Evolutionary conservation across 2,797 vertebrate genomes (phyloP).

Genomic region (Halcyon leucocephala): DNA sequence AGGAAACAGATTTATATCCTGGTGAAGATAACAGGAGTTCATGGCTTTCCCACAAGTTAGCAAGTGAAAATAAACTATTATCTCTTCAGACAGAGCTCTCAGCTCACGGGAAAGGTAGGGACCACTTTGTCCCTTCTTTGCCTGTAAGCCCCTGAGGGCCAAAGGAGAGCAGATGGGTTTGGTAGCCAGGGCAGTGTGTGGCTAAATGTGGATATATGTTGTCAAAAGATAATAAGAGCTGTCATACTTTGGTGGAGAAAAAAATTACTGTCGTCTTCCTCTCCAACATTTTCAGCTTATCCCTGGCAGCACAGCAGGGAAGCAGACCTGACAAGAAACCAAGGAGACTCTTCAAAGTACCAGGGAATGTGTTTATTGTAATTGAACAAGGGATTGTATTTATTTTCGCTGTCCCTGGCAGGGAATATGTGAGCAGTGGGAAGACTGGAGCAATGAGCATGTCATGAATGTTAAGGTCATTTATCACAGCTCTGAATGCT

Average conservation of each 20-base stretch:
- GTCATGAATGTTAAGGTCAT: slow-evolving; percentile 6
- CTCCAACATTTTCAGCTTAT: not conserved
- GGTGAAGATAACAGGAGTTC: not conserved
- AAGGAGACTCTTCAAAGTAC: not conserved
- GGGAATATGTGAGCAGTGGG: not conserved
- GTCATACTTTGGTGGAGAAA: not conserved
- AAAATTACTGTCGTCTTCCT: not conserved
- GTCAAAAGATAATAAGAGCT: not conserved
- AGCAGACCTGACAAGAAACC: not conserved
- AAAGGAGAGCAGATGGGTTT: not conserved
- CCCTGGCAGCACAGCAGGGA: not conserved
- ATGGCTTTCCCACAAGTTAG: not conserved
- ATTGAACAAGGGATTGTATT: not conserved
- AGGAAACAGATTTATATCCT: not conserved
- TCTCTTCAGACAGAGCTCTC: not conserved
- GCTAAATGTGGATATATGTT: not conserved
- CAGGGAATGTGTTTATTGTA: not conserved
- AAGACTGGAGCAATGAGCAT: not conserved
- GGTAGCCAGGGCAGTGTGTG: not conserved
- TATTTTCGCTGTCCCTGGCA: not conserved
- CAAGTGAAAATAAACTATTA: not conserved
- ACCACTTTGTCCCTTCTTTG: not conserved
- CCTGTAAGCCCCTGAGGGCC: not conserved
- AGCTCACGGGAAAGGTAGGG: not conserved
- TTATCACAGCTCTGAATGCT: not conserved